A percentile compares a stretch with the other conserved stretches of the same genome.
These are phyloP conservation scores for Ophion ventricosus DNA, from an alignment of 2,888 invertebrate species.

Conservation along the genomic window DNA sequence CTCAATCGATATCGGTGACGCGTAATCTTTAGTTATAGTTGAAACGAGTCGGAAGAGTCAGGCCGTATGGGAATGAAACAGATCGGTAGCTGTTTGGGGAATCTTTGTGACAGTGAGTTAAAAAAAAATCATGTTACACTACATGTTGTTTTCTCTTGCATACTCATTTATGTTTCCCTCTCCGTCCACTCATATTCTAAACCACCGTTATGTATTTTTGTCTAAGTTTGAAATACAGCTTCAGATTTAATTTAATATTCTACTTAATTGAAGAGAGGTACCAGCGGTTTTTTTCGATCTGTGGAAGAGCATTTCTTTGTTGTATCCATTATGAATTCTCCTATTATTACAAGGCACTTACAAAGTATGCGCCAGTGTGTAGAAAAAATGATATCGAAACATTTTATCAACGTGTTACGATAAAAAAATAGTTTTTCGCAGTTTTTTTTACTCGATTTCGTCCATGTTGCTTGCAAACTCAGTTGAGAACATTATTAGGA, in stretches of 20 bases:
- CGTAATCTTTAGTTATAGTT: background rate
- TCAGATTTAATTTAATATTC: conserved; percentile 8
- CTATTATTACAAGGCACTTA: conserved; percentile 53
- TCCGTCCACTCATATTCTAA: background rate
- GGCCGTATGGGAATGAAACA: background rate
- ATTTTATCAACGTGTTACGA: conserved; percentile 14
- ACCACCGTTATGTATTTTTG: conserved; percentile 40
- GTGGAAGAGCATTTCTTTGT: conserved; percentile 4
- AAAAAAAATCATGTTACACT: background rate
- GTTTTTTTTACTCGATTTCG: background rate
- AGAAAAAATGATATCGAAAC: conserved; percentile 16
- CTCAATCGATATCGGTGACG: background rate
- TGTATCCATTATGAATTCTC: conserved; percentile 2
- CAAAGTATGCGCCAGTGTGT: background rate
- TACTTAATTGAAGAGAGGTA: background rate
- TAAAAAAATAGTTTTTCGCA: background rate
- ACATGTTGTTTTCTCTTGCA: conserved; percentile 16
- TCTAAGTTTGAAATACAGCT: conserved; percentile 31
- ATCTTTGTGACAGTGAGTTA: background rate
- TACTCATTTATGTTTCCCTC: conserved; percentile 17
- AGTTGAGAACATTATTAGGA: conserved; percentile 73
- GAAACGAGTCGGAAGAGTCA: background rate
- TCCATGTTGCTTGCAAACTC: conserved; percentile 24
- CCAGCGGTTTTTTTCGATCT: background rate
- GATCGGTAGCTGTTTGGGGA: background rate